Base-by-base conservation (phyloP, 2,113 vertebrate genomes). In the Bubalus kerabau region DNA sequence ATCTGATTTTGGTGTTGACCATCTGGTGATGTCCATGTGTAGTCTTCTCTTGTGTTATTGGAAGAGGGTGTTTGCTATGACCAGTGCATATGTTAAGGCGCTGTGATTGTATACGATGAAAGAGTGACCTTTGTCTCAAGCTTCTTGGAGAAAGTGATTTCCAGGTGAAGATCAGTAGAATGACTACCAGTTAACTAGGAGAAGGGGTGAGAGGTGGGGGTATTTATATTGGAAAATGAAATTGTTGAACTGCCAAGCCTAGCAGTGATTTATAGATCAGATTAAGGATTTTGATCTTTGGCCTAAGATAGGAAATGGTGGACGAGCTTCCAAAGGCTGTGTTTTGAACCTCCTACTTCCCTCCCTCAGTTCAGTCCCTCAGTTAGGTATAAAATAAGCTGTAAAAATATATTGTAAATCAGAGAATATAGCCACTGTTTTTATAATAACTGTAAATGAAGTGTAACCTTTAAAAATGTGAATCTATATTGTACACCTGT, bases 191-290 rank as follows among this genome's bases (percentile, higher is more conserved):
- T 30, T n/a, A 46, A 43, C 48, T 11, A 14, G 30, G 1, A 2
- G 1, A 26, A 24, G 10, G 19, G 40, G 3, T 1, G 4, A 36
- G 4, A 64, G n/a, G 19, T 2, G 4, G 3, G 28, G 7, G 1
- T 1, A 0, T 0, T 11, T 11, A 67, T 1, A n/a, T 0, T 40
- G 52, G 7, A 87, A 60, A 71, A 23, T 3, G 21, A 74, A 59
- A 2, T 1, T 1, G 16, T 23, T 46, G 26, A 62, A 43, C 14
- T 2, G 21, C 8, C 16, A 24, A 11, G 26, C 6, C n/a, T 11
- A 48, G 15, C 8, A 15, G 2, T 23, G 57, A 26, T 14, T 82
- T 50, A 21, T 6, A 78, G 74, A 8, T 40, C 43, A 82, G 30
- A 21, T 57, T 7, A 23, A 94, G 36, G 32, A 74, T n/a, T 19